Conservation (phyloP, 2,797 vertebrate genomes). For the Bufotes viridis region DNA sequence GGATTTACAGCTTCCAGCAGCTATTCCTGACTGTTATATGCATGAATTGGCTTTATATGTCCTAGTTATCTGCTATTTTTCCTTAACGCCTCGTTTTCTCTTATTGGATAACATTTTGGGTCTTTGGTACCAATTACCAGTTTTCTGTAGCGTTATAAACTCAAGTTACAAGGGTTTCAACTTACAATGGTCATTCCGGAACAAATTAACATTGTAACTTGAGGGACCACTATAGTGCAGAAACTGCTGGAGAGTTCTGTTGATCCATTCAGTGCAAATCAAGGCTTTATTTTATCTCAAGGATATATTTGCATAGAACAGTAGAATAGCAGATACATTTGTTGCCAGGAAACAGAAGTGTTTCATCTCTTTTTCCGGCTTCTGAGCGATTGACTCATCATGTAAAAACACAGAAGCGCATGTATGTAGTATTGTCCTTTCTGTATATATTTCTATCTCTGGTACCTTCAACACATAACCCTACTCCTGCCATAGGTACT, state of each 20-base stretch:
- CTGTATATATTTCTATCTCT: slow-evolving; percentile 37
- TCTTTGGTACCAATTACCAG: no score
- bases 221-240: background rate
- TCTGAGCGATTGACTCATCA: slow-evolving; percentile 57
- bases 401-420: slow-evolving; percentile 45
- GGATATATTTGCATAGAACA: slow-evolving; percentile 54
- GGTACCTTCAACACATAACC: slow-evolving; percentile 27
- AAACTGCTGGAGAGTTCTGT: background rate
- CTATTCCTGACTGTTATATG: no score
- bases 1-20: no score
- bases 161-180: no score
- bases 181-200: no score
- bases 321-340: slow-evolving; percentile 54
- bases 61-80: no score
- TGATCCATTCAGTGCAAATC: slow-evolving; percentile 7
- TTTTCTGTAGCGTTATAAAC: no score
- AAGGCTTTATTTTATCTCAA: slow-evolving; percentile 44
- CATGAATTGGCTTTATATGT: no score
- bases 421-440: slow-evolving; percentile 39
- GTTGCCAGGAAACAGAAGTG: slow-evolving; percentile 59
- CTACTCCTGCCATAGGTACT: background rate
- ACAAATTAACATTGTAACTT: no score
- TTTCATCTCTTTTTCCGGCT: slow-evolving; percentile 49
- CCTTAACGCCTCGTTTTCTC: no score
- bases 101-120: no score